These are phyloP conservation scores for Smutsia temminckii DNA, from an alignment of 2,797 vertebrate species.

Conservation along the genomic window DNA sequence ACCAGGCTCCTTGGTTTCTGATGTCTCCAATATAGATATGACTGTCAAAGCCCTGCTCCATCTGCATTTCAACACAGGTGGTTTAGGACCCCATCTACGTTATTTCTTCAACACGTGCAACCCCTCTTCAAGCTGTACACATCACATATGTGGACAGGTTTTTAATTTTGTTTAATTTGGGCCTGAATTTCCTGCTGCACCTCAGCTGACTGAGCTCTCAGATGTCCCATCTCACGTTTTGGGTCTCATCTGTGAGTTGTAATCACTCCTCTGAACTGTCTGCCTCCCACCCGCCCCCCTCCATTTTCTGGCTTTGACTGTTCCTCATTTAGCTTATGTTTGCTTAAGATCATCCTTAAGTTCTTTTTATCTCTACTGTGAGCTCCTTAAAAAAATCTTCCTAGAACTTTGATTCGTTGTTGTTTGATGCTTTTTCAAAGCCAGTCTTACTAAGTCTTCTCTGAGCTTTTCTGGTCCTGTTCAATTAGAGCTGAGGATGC, in stretches of 20 bases:
- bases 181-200: constrained; percentile 1
- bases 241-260: not conserved
- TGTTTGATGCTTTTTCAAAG: constrained; percentile 71
- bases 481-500: constrained; percentile 70
- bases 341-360: constrained; percentile 74
- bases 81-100: not conserved
- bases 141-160: not conserved
- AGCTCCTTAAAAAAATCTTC: constrained; percentile 57
- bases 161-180: constrained; percentile 24
- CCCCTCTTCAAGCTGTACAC: not conserved
- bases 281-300: not conserved
- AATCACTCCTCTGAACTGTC: not conserved
- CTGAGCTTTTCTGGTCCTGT: not conserved
- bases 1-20: not conserved
- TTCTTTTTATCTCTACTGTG: constrained; percentile 70
- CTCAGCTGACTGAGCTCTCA: not conserved
- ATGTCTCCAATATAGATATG: not conserved
- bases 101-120: not conserved
- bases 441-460: constrained; percentile 56
- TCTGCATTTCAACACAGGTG: not conserved
- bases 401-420: constrained; percentile 65
- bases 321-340: constrained; percentile 72
- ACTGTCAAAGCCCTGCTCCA: not conserved
- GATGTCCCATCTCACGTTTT: not conserved
- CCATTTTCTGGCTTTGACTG: constrained; percentile 35